Conservation (phyloP, 2,888 invertebrate species). For the Philopedon plagiatum region DNA sequence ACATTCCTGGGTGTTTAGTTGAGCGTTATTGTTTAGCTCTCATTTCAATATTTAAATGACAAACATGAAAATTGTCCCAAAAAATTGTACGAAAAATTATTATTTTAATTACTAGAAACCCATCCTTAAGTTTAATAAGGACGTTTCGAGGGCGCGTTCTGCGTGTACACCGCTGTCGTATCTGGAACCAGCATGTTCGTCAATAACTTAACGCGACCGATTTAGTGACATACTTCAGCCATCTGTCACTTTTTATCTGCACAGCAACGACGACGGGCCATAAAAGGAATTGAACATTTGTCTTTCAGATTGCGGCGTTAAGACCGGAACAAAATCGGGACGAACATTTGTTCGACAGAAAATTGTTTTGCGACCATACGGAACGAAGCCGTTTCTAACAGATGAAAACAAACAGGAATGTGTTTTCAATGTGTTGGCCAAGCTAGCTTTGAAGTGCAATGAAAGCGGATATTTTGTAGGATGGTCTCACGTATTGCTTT, state of each 20-base stretch:
- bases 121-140: not conserved
- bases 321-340: not conserved
- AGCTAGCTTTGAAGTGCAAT: no score
- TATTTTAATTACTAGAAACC: not conserved
- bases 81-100: not conserved
- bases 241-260: conserved; percentile 43
- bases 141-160: not conserved
- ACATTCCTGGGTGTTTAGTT: no score
- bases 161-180: not conserved
- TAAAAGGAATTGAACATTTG: conserved; percentile 42
- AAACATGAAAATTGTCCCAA: not conserved
- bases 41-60: not conserved
- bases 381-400: not conserved
- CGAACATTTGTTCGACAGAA: conserved; percentile 30
- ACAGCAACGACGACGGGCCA: no score
- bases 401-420: conserved; percentile 14
- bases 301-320: conserved; percentile 38
- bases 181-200: conserved; percentile 37
- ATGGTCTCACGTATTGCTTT: no score
- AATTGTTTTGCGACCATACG: conserved; percentile 13
- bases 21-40: no score
- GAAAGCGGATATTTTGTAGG: no score
- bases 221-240: conserved; percentile 42
- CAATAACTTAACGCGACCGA: conserved; percentile 30
- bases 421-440: not conserved